A percentile compares a stretch with the other conserved stretches of the same genome.
Evolutionary conservation across 2,888 invertebrate genomes (phyloP).

Genomic region (Yponomeuta sedellus): DNA sequence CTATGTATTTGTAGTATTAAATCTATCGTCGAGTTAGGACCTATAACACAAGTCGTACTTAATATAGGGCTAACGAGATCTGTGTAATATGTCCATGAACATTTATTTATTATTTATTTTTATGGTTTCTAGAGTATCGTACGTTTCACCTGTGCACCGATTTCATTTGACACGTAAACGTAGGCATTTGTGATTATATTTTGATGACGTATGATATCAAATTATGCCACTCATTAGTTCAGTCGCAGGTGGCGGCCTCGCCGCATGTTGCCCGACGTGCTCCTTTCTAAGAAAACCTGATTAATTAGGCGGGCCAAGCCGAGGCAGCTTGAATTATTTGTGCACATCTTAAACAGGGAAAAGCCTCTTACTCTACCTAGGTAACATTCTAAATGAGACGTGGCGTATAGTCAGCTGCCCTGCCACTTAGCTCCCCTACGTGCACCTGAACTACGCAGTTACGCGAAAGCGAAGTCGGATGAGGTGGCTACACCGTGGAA

Average conservation of each 20-base stretch:
- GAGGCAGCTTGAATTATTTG: slow-evolving; percentile 57
- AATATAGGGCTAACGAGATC: no score
- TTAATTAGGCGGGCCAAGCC: slow-evolving; percentile 49
- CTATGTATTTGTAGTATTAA: no score
- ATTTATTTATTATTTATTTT: no score
- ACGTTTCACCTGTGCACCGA: no score
- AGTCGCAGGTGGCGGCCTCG: slow-evolving; percentile 45
- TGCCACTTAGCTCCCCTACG: not conserved
- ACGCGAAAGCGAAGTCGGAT: no score
- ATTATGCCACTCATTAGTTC: not conserved
- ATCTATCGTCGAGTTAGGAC: no score
- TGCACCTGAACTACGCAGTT: not conserved
- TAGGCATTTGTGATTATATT: not conserved
- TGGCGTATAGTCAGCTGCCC: not conserved
- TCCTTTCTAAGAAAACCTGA: slow-evolving; percentile 43
- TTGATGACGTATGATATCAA: not conserved
- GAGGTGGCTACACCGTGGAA: no score
- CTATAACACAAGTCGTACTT: no score
- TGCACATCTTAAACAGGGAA: slow-evolving; percentile 36
- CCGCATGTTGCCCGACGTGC: slow-evolving; percentile 26
- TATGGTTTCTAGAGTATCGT: no score
- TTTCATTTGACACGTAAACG: no score
- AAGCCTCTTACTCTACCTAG: slow-evolving; percentile 40
- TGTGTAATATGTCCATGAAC: no score
- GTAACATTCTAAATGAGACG: slow-evolving; percentile 8